Evolutionary conservation across 2,113 vertebrate species (phyloP).

Genomic region (Notiomystis cincta): DNA sequence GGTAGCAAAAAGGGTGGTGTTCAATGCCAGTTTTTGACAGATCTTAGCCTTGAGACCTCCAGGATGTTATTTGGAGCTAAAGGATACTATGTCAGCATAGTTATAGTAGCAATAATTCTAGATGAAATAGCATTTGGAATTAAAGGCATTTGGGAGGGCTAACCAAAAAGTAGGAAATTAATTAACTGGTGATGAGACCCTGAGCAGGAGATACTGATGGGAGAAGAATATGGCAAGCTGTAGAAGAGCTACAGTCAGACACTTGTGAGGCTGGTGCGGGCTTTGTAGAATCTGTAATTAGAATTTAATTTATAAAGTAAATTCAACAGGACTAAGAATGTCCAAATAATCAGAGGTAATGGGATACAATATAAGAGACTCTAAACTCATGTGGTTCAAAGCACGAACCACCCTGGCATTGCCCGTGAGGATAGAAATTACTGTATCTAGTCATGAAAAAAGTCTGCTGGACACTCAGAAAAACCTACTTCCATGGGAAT

Average conservation of each 20-base stretch:
- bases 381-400: background rate
- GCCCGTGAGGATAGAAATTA: background rate
- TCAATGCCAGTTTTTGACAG: background rate
- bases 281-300: background rate
- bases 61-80: background rate
- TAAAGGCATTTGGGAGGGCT: background rate
- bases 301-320: background rate
- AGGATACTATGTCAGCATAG: background rate
- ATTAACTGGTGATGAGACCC: background rate
- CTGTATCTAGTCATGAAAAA: background rate
- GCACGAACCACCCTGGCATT: fast-evolving
- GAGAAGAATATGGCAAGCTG: background rate
- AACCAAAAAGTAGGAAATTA: background rate
- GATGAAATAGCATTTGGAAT: background rate
- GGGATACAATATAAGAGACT: background rate
- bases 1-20: background rate
- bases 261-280: background rate
- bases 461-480: background rate
- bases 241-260: background rate
- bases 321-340: background rate
- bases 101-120: background rate
- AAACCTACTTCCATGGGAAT: background rate
- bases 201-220: background rate
- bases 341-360: background rate
- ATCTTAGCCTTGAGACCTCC: background rate